Conservation (phyloP, 2,113 vertebrate genomes). For the Hucho hucho region DNA sequence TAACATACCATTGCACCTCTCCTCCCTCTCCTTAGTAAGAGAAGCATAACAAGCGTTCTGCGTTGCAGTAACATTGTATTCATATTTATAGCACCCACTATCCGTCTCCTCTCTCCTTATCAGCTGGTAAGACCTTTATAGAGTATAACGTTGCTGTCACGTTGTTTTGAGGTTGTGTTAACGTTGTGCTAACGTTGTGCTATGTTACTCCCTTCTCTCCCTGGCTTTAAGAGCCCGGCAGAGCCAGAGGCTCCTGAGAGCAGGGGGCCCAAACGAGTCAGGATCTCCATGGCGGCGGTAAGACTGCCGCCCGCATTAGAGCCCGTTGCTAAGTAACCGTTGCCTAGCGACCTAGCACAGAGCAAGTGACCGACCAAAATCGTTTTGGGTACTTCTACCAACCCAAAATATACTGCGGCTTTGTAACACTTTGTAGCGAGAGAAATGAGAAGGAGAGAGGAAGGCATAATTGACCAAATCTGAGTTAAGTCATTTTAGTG, state of each 20-base stretch:
- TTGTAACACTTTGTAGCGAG: constrained; percentile 3
- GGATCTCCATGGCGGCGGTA: constrained; percentile 87
- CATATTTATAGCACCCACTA: no score
- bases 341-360: constrained; percentile 56
- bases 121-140: no score
- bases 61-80: not conserved
- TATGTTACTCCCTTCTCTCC: constrained; percentile 61
- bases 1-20: not conserved
- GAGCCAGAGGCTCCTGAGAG: constrained; percentile 74
- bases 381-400: constrained; percentile 13
- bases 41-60: not conserved
- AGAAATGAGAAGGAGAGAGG: not conserved
- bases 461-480: not conserved
- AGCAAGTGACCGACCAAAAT: not conserved
- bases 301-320: constrained; percentile 72
- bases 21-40: not conserved
- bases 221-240: constrained; percentile 72
- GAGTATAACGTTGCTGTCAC: constrained; percentile 1
- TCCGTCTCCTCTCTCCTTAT: constrained; percentile 18
- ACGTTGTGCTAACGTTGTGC: constrained; percentile 65
- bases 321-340: constrained; percentile 71
- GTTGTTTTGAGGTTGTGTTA: constrained; percentile 10
- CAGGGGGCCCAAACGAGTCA: constrained; percentile 87
- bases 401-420: constrained; percentile 35
- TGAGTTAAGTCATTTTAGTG: not conserved